These are phyloP conservation scores for Drosophila acutilabella DNA, from an alignment of 2,888 invertebrate genomes.

Conservation along the genomic window DNA sequence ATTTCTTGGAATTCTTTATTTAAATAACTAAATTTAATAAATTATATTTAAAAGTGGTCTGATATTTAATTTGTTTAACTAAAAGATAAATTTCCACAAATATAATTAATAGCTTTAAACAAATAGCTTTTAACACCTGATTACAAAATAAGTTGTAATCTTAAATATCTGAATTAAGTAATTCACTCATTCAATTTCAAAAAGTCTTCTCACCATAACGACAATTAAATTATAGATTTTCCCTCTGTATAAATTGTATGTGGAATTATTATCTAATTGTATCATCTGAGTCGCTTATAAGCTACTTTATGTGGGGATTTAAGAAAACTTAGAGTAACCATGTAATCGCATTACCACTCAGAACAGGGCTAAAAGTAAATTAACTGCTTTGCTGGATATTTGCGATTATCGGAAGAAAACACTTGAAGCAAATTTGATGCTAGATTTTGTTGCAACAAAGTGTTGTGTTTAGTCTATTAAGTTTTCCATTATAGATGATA, in stretches of 20 bases:
- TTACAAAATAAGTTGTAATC: not conserved
- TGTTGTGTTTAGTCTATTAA: constrained; percentile 67
- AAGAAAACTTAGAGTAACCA: constrained; percentile 2
- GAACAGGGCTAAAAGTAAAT: constrained; percentile 30
- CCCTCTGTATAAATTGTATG: not conserved
- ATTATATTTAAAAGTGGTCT: no score
- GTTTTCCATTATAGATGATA: constrained; percentile 74
- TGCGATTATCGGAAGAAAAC: constrained; percentile 39
- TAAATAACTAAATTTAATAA: no score
- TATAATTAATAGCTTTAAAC: no score
- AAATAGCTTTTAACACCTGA: no score
- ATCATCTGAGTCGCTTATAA: not conserved
- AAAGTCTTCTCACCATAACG: not conserved
- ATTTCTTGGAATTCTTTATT: no score
- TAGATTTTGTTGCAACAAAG: constrained; percentile 39
- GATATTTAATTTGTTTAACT: no score
- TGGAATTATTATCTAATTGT: not conserved
- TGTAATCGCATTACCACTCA: constrained; percentile 10
- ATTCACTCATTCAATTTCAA: not conserved
- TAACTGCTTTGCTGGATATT: constrained; percentile 33
- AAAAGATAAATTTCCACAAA: no score
- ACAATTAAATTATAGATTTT: not conserved
- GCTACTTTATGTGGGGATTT: constrained; percentile 8
- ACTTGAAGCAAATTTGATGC: constrained; percentile 49
- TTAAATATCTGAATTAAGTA: not conserved